Evolutionary conservation across 1,140 invertebrate species (phyloP).

Genomic region (Penaeus chinensis): DNA sequence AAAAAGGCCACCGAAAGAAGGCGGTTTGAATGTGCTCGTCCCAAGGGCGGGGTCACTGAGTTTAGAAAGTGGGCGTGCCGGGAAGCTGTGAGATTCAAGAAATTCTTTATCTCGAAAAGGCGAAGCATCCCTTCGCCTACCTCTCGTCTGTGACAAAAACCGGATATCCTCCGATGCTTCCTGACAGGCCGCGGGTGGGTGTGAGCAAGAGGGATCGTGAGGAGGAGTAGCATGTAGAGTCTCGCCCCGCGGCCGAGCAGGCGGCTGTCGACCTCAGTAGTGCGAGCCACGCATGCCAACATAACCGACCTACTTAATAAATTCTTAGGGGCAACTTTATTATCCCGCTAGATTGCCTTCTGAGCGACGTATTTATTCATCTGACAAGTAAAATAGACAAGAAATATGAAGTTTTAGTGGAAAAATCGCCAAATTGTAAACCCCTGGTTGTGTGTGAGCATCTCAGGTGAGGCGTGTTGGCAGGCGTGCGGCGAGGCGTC

Average conservation of each 20-base stretch:
- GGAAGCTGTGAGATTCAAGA: too few relatives aligned
- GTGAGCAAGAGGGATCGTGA: conserved; percentile 1
- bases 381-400: neutral
- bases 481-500: conserved; percentile 43
- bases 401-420: neutral
- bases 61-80: conserved; percentile 34
- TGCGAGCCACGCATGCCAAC: conserved; percentile 53
- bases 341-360: neutral
- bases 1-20: conserved; percentile 2
- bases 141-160: neutral
- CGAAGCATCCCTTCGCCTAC: neutral
- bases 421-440: neutral
- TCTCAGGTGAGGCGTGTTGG: conserved; percentile 45
- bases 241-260: conserved; percentile 46
- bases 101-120: too few relatives aligned
- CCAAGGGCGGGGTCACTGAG: conserved; percentile 41
- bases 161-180: conserved; percentile 29
- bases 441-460: neutral
- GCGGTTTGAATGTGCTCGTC: conserved; percentile 7
- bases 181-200: conserved; percentile 36
- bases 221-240: conserved; percentile 29
- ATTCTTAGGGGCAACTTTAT: conserved; percentile 37
- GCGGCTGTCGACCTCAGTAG: conserved; percentile 58
- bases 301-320: conserved; percentile 57
- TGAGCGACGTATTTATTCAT: neutral